Evolutionary conservation across 1,140 invertebrate species (phyloP).

Genomic region (Camponotus vicinus): DNA sequence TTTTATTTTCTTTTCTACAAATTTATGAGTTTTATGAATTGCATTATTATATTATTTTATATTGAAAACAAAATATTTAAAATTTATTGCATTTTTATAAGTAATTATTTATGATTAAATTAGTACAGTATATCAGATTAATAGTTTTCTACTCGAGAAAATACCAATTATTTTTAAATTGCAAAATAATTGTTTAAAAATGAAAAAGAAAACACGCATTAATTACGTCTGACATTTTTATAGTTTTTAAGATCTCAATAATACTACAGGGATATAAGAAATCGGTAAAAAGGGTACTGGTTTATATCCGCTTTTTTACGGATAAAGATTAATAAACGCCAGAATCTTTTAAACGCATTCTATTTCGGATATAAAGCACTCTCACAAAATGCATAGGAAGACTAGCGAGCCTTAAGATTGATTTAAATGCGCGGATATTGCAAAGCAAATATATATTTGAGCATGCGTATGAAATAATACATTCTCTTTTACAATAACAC

Average conservation of each 20-base stretch:
- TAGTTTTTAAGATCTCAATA: background rate
- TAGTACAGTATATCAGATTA: background rate
- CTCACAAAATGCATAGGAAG: background rate
- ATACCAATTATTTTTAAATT: slow-evolving; percentile 25
- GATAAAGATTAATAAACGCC: slow-evolving; percentile 15
- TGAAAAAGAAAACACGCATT: no score
- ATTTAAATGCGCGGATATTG: slow-evolving; percentile 33
- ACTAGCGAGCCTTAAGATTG: slow-evolving; percentile 45
- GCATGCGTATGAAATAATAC: background rate
- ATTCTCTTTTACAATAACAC: background rate
- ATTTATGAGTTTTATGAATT: slow-evolving; percentile 2
- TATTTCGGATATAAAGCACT: slow-evolving; percentile 45
- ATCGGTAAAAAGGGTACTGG: no score
- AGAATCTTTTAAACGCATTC: slow-evolving; percentile 44
- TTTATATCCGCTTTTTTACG: slow-evolving; percentile 3
- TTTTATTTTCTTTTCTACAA: background rate
- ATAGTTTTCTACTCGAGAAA: slow-evolving; percentile 5
- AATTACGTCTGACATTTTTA: background rate
- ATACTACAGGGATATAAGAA: no score
- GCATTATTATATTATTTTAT: background rate
- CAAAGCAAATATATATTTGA: background rate
- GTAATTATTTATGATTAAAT: slow-evolving; percentile 36
- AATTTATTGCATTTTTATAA: background rate
- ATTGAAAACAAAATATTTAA: background rate
- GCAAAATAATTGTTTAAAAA: background rate